Conservation (phyloP, 2,113 vertebrate species). For the Labrus mixtus region DNA sequence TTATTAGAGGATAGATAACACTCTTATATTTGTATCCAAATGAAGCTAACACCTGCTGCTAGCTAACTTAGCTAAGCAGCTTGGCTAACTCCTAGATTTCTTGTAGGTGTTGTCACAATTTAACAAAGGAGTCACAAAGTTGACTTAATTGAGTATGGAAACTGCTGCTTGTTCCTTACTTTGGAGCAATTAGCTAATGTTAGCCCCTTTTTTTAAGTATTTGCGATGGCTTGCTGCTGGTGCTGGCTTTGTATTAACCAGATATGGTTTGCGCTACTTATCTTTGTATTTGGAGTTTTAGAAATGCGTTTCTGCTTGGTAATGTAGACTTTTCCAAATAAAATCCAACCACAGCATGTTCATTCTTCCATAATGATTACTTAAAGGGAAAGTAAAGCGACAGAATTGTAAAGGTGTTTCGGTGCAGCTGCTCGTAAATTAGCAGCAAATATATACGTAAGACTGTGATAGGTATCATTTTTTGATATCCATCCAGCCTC, state of each 20-base stretch:
- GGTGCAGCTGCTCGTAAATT: background rate
- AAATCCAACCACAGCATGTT: too few relatives aligned
- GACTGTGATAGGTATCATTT: background rate
- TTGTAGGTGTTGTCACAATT: background rate
- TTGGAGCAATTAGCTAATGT: background rate
- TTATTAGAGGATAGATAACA: background rate
- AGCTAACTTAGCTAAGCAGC: background rate
- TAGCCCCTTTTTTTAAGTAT: background rate
- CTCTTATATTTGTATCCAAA: background rate
- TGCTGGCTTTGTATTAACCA: background rate
- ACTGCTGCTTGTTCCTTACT: background rate
- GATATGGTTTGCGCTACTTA: background rate
- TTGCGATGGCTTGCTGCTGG: background rate
- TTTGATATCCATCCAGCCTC: constrained; percentile 11
- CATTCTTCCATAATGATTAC: too few relatives aligned
- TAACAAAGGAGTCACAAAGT: background rate
- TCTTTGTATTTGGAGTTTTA: background rate
- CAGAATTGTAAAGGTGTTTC: too few relatives aligned
- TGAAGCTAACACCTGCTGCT: background rate
- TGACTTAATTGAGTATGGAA: too few relatives aligned
- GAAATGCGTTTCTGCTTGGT: background rate
- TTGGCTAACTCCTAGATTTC: background rate
- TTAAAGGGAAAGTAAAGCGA: too few relatives aligned
- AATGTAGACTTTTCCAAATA: too few relatives aligned
- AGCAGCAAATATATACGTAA: background rate